Conservation (phyloP, 2,888 invertebrate species). For the Conops quadrifasciatus region DNA sequence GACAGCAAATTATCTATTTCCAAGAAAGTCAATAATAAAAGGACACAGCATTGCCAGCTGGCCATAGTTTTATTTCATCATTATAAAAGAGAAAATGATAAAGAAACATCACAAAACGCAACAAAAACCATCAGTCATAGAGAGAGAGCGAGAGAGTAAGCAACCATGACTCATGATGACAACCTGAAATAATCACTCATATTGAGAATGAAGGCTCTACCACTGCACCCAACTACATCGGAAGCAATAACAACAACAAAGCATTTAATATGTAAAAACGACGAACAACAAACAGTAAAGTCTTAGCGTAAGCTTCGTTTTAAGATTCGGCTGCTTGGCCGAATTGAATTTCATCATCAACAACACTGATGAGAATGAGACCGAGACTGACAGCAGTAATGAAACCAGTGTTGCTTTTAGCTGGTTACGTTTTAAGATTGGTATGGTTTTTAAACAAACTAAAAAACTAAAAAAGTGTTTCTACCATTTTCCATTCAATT, state of each 20-base stretch:
- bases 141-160: no score
- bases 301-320: no score
- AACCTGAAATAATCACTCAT: constrained; percentile 27
- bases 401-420: no score
- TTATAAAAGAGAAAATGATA: neutral
- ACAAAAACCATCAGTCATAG: no score
- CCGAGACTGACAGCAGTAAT: no score
- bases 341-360: neutral
- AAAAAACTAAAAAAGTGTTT: no score
- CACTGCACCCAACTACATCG: neutral
- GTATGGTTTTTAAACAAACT: no score
- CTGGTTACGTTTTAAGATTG: no score
- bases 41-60: neutral
- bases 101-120: neutral
- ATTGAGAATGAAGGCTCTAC: neutral
- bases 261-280: neutral
- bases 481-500: no score
- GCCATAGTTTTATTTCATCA: neutral
- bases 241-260: constrained; percentile 15
- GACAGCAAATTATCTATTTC: neutral
- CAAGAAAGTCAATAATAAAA: neutral
- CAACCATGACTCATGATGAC: constrained; percentile 22
- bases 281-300: no score
- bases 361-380: neutral
- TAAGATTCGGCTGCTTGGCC: constrained; percentile 1